Conservation (phyloP, 2,888 invertebrate species). For the Polyommatus icarus region DNA sequence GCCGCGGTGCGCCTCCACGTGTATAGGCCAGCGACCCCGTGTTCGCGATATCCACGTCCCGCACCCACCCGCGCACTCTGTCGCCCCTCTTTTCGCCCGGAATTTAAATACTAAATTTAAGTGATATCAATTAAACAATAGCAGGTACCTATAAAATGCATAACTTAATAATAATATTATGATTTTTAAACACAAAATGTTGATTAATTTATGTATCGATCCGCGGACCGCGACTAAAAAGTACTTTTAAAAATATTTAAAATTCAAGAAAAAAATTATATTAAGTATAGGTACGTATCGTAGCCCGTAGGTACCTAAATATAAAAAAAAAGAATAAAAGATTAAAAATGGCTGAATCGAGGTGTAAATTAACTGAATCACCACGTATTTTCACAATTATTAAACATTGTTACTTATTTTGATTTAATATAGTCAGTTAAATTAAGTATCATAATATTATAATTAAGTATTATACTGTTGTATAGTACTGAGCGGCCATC, state of each 20-base stretch:
- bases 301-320: background rate
- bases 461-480: background rate
- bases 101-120: slow-evolving; percentile 15
- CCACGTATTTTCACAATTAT: too few species aligned
- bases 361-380: too few species aligned
- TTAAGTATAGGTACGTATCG: too few species aligned
- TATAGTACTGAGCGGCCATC: background rate
- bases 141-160: background rate
- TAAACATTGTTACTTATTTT: too few species aligned
- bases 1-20: slow-evolving; percentile 82
- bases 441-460: background rate
- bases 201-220: background rate
- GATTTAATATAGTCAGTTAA: background rate
- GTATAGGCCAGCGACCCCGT: slow-evolving; percentile 44
- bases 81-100: slow-evolving; percentile 31
- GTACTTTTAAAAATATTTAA: background rate
- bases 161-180: background rate
- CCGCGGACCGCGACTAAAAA: background rate
- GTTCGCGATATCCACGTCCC: slow-evolving; percentile 46
- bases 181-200: background rate
- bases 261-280: background rate
- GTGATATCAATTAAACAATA: slow-evolving; percentile 16
- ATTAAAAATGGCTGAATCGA: background rate
- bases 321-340: background rate
- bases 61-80: slow-evolving; percentile 45